phyloP scores from a whole-genome alignment of 2,888 invertebrate species.

The Caenorhabditis doughertyi region DNA sequence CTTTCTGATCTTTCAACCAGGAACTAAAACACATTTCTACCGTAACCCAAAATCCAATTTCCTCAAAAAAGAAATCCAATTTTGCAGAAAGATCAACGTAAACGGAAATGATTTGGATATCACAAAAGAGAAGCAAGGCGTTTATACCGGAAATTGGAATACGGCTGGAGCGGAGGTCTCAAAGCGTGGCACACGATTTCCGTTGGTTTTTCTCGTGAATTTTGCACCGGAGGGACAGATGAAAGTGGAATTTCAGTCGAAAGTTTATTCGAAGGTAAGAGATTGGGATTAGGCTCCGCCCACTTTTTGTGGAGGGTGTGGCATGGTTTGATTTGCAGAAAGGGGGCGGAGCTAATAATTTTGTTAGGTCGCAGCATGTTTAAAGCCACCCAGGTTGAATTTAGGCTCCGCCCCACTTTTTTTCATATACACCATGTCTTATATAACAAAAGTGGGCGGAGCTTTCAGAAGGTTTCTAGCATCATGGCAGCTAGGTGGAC shows the following conservation, averaged over 20 bases:
- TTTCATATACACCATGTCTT: too few relatives aligned
- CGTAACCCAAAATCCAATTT: too few relatives aligned
- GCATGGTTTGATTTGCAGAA: too few relatives aligned
- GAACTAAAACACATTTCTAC: neutral
- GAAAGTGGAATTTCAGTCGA: slow-evolving; percentile 59
- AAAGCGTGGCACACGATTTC: slow-evolving; percentile 50
- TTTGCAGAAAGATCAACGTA: slow-evolving; percentile 59
- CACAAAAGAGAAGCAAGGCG: slow-evolving; percentile 55
- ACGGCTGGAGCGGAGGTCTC: slow-evolving; percentile 46
- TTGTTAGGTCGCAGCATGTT: too few relatives aligned
- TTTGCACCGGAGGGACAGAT: slow-evolving; percentile 54
- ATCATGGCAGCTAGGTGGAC: too few relatives aligned
- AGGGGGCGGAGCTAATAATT: too few relatives aligned
- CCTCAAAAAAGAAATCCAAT: too few relatives aligned
- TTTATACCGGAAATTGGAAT: slow-evolving; percentile 54
- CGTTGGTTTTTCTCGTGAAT: slow-evolving; percentile 43
- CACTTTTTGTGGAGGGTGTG: neutral
- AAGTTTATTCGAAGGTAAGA: slow-evolving; percentile 48
- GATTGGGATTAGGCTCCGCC: neutral
- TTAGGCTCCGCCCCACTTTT: too few relatives aligned
- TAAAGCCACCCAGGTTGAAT: too few relatives aligned
- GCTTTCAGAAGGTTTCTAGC: too few relatives aligned
- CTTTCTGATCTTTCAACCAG: too few relatives aligned
- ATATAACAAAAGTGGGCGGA: too few relatives aligned
- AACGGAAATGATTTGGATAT: slow-evolving; percentile 58